Conservation (phyloP, 2,113 vertebrate genomes). For the Nibea albiflora region DNA sequence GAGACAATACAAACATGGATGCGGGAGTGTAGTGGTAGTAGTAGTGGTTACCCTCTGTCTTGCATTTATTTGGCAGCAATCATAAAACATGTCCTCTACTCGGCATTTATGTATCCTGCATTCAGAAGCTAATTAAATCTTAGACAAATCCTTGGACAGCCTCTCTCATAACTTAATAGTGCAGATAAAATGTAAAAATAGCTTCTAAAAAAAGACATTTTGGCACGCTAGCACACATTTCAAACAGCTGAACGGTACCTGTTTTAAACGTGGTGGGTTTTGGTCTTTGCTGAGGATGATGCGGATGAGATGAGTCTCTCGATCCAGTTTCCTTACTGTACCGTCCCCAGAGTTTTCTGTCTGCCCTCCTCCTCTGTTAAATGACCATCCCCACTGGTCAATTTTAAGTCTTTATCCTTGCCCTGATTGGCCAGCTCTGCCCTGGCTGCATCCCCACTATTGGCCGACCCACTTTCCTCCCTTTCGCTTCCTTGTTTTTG, state of each 20-base stretch:
- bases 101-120: neutral
- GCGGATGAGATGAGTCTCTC: conserved; percentile 38
- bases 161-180: neutral
- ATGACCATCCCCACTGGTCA: conserved; percentile 24
- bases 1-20: neutral
- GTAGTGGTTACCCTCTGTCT: too few relatives aligned
- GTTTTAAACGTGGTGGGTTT: conserved; percentile 67
- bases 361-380: conserved; percentile 71
- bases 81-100: neutral
- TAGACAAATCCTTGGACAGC: neutral
- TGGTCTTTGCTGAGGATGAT: conserved; percentile 73
- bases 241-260: conserved; percentile 67
- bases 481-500: conserved; percentile 37
- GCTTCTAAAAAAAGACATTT: neutral
- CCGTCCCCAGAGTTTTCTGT: conserved; percentile 65
- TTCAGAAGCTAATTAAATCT: too few relatives aligned
- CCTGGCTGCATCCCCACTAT: conserved; percentile 43
- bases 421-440: conserved; percentile 49
- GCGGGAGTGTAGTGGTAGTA: neutral
- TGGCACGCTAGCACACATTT: neutral
- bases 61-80: neutral
- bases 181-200: neutral
- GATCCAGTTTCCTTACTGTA: conserved; percentile 65
- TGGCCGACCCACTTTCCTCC: conserved; percentile 58
- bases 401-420: conserved; percentile 55